phyloP scores from a whole-genome alignment of 1,140 invertebrate genomes.

The Reticulitermes speratus region DNA sequence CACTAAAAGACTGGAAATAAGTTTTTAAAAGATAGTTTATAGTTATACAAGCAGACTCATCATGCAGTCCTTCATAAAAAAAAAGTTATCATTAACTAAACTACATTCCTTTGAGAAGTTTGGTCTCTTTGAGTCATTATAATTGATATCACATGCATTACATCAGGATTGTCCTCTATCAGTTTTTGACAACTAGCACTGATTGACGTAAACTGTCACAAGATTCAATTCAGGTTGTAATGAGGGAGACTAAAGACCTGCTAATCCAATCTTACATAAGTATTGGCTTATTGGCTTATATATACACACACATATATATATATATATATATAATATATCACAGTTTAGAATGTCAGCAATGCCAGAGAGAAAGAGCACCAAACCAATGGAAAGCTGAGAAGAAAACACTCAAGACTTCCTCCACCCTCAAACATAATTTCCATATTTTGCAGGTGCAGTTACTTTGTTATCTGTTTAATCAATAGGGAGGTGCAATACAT shows the following conservation, averaged over 20 bases:
- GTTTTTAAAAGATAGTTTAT: conserved; percentile 22
- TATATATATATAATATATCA: conserved; percentile 19
- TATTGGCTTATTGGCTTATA: conserved; percentile 9
- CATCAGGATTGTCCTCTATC: conserved; percentile 32
- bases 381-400: conserved; percentile 11
- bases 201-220: conserved; percentile 22
- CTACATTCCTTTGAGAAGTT: conserved; percentile 32
- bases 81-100: conserved; percentile 29
- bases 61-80: conserved; percentile 26
- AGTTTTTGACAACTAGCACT: conserved; percentile 27
- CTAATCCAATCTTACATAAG: not conserved
- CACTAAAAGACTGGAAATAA: conserved; percentile 14
- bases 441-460: not conserved
- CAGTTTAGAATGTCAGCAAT: conserved; percentile 30
- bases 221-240: conserved; percentile 2
- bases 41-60: conserved; percentile 20
- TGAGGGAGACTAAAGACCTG: conserved; percentile 1
- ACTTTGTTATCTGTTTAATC: not conserved
- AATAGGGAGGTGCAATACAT: not conserved
- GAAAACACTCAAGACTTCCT: not conserved
- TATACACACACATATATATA: not conserved
- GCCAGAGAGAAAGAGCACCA: conserved; percentile 28
- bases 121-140: conserved; percentile 30
- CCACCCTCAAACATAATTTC: not conserved
- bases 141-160: conserved; percentile 34